Evolutionary conservation across 2,797 vertebrate genomes (phyloP), one percentile per base, ranked within the genome.

Genomic region (Eulemur albifrons): DNA sequence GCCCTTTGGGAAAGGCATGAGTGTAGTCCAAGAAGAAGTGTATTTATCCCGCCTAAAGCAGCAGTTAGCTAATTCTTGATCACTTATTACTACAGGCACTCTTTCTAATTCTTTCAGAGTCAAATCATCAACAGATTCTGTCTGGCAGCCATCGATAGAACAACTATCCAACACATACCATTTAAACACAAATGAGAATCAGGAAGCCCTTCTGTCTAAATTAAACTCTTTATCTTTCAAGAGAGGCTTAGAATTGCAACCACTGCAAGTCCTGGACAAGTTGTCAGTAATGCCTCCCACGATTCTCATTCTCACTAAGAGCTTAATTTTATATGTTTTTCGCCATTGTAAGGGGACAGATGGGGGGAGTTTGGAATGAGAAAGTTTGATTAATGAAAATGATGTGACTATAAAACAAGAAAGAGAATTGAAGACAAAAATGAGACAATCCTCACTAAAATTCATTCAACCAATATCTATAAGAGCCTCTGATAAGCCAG

Each of bases 1-100:
- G 57, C 89, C 69, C 77, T 76, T 63, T 96, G 85, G 91, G 73
- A 84, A 95, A 86, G n/a, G 35, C 61, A 63, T 79, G 72, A 76
- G 40, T 38, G 13, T 12, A 57, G 5, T 82, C 61, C 87, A 70
- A 85, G 94, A 88, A 90, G 27, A 75, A 90, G 40, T 30, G 12
- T 48, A 11, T 75, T 73, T 45, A 50, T 35, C 61, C 25, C 20
- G 40, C 73, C 61, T 77, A 76, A 89, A 90, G 76, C 48, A 75
- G 50, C 70, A 35, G 48, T 45, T 43, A n/a, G n/a, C 61, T 73
- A 75, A 73, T 67, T 85, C 70, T 92, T 76, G 25, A 89, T 45
- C 69, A 32, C 52, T 76, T 73, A 32, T 48, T 72, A 73, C 88
- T 35, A 23, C 43, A 72, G 40, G 27, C 40, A 27, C 57, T 63